phyloP scores from a whole-genome alignment of 2,113 vertebrate genomes.

The Paralichthys olivaceus region DNA sequence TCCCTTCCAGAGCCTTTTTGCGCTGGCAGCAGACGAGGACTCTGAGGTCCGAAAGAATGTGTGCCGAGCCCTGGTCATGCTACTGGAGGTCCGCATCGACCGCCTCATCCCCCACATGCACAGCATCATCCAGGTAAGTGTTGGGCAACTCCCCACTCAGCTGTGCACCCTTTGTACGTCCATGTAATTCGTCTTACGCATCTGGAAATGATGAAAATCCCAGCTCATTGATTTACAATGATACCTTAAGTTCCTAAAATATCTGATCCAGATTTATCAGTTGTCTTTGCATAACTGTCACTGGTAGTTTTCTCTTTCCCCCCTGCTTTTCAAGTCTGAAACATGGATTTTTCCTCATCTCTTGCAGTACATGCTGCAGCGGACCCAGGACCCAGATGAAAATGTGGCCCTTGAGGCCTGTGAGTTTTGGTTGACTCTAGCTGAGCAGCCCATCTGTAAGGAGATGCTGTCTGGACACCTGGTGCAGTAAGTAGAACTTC shows the following conservation, averaged over 20 bases:
- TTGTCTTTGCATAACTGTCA: background rate
- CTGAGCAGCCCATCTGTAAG: slow-evolving; percentile 96
- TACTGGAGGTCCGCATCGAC: slow-evolving; percentile 94
- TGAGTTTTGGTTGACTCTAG: slow-evolving; percentile 96
- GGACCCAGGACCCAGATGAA: slow-evolving; percentile 95
- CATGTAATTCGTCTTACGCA: background rate
- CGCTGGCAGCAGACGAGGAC: slow-evolving; percentile 81
- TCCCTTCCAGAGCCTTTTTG: slow-evolving; percentile 88
- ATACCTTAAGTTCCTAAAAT: slow-evolving; percentile 65
- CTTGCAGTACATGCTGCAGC: slow-evolving; percentile 93
- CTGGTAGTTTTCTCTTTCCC: background rate
- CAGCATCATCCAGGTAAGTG: slow-evolving; percentile 92
- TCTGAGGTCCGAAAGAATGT: slow-evolving; percentile 95
- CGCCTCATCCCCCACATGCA: slow-evolving; percentile 96
- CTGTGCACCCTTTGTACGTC: background rate
- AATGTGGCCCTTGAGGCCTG: slow-evolving; percentile 96
- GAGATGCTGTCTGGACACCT: slow-evolving; percentile 92
- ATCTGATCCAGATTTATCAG: slow-evolving; percentile 60
- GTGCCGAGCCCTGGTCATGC: slow-evolving; percentile 93
- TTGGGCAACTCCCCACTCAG: no score
- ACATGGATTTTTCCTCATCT: background rate
- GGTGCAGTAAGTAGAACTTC: slow-evolving; percentile 86
- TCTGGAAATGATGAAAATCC: slow-evolving; percentile 69
- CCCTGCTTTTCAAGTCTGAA: background rate
- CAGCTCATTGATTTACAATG: slow-evolving; percentile 71